Base-by-base conservation (phyloP, 2,113 vertebrate genomes). In the Scortum barcoo region DNA sequence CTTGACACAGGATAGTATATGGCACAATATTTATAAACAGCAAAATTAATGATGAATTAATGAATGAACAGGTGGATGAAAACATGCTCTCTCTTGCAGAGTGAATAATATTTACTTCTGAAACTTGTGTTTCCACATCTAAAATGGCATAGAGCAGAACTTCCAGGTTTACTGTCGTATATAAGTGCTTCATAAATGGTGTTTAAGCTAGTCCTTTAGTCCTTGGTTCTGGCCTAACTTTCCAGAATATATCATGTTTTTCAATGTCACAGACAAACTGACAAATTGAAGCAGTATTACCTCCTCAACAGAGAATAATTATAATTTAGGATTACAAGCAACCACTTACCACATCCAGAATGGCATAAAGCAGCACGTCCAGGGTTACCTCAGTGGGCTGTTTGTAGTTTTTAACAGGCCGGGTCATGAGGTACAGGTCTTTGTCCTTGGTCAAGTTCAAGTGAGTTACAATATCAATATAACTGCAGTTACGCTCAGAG, bases 321-420 rank as follows among this genome's bases (percentile, higher is more conserved):
- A 6, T 36, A 36, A 36, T 4, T 36, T 36, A 36, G 3, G 6
- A 36, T 36, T 36, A 36, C 33, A 36, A 36, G 33, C 33, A 36
- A 36, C 33, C 33, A 36, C 33, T 36, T 36, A 36, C 93, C 92
- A 94, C 83, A 53, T 91, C 91, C 14, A 94, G 71, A 8, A 94
- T 94, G 28, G 86, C 87, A 13, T 84, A 84, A 2, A 93, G n/a
- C 13, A 50, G 42, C 0, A 91, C 7, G 0, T 89, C 73, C 57
- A 93, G n/a, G 0, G 28, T 1, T 0, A 94, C 62, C 0, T 24
- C 1, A 0, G 88, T 89, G 20, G 61, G 11, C 2, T 22, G n/a
- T 9, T 3, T 67, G 56, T 84, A 30, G 67, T 85, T 22, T 54
- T 38, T 53, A 22, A 88, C 90, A 7, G 93, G 93, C 26, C 80